A percentile compares a stretch with the other conserved stretches of the same genome.
These are phyloP conservation scores for Platanista minor DNA, from an alignment of 2,113 vertebrate genomes.

Conservation along the genomic window DNA sequence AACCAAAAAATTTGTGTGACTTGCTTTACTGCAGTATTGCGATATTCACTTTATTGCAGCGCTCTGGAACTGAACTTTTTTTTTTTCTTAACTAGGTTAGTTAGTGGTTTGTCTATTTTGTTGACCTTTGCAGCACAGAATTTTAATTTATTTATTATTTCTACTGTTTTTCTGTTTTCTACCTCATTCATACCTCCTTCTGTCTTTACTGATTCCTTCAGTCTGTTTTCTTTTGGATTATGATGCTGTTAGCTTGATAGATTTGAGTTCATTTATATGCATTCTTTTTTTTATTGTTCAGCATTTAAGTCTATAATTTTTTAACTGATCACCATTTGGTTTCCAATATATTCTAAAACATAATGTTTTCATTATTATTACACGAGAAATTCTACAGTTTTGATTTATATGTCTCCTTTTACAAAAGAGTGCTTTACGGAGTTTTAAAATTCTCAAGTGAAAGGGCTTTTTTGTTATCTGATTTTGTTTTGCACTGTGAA, in stretches of 20 bases:
- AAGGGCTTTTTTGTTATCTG: background rate
- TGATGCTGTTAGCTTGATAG: background rate
- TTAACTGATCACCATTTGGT: background rate
- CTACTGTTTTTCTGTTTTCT: background rate
- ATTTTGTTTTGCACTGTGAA: constrained; percentile 1
- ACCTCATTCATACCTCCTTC: background rate
- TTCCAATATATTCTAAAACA: constrained; percentile 8
- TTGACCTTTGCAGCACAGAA: background rate
- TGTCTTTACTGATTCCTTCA: background rate
- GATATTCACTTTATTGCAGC: too few species aligned
- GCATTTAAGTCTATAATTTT: background rate
- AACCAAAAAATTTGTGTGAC: too few species aligned
- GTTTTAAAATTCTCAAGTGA: background rate
- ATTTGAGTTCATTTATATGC: background rate
- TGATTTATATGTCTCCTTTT: background rate
- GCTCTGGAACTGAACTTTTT: background rate
- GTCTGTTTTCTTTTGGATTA: background rate
- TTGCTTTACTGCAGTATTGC: too few species aligned
- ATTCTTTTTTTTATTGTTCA: background rate
- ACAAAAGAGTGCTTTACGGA: background rate
- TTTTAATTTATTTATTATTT: background rate
- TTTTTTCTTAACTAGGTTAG: background rate
- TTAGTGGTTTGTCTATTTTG: background rate
- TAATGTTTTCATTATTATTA: background rate
- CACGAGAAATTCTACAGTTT: background rate